Evolutionary conservation across 2,113 vertebrate species (phyloP), one percentile per base, ranked within the genome.

Genomic region (Pungitius pungitius): DNA sequence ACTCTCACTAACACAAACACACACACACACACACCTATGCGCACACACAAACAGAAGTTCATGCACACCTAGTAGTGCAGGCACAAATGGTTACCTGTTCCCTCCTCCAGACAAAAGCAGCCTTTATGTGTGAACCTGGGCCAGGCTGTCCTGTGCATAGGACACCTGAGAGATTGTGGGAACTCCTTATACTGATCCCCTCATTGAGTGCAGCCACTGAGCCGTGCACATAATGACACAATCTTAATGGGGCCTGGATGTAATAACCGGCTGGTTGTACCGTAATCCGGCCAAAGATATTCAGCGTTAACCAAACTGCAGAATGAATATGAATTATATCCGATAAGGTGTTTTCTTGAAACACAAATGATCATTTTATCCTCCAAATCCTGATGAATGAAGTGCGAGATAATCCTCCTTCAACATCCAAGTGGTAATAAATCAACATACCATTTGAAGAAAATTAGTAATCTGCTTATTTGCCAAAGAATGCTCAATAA

Each of bases 71-170:
- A 15, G 52, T 8, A 39, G 63, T 24, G n/a, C 80, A 81, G 42
- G 75, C 83, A 92, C 92, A 93, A 92, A 91, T 85, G 87, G 89
- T 82, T 90, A 90, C 90, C 92, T 94, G 89, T 94, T 93, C 91
- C 79, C 77, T 37, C 63, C 64, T 70, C 70, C 65, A 91, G 87
- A 94, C 93, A 93, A 93, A 90, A 90, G 80, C 70, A 54, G 84
- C 75, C 87, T 93, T 93, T 93, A 90, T 94, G 37, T 78, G 73
- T 60, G 73, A 69, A 75, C 82, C 81, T 81, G 82, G 70, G 77
- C 80, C 79, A 60, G 86, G 90, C 84, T 78, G 80, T 68, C 78
- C 83, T 75, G 82, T 81, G 85, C 90, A 88, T 87, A 90, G 84
- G 91, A 92, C 86, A 92, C 90, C 88, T 88, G 87, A 91, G 91